These are phyloP conservation scores for Lutjanus erythropterus DNA, from an alignment of 2,113 vertebrate species.

Conservation along the genomic window DNA sequence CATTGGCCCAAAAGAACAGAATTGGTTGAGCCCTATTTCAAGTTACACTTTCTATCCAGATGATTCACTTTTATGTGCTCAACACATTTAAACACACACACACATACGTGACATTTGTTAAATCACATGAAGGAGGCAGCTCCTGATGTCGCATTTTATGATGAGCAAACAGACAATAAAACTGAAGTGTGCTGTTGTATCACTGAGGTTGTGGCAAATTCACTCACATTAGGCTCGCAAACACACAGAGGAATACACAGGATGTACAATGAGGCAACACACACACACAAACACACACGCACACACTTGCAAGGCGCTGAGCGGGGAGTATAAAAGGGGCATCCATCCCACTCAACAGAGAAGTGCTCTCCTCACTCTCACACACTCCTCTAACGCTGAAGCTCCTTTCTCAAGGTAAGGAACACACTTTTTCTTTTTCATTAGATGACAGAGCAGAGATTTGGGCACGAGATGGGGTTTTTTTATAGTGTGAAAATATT, in stretches of 20 bases:
- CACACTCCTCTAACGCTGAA: slow-evolving; percentile 62
- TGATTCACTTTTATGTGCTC: background rate
- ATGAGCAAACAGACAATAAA: slow-evolving; percentile 67
- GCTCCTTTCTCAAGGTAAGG: slow-evolving; percentile 77
- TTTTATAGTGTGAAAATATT: background rate
- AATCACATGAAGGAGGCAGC: slow-evolving; percentile 9
- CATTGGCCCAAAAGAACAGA: too few species aligned
- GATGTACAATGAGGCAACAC: slow-evolving; percentile 43
- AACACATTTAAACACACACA: background rate
- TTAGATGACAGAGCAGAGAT: background rate
- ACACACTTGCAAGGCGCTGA: slow-evolving; percentile 53
- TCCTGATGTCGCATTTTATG: slow-evolving; percentile 39
- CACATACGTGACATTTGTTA: background rate
- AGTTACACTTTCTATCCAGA: background rate
- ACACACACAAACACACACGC: slow-evolving; percentile 48
- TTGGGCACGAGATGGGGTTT: background rate
- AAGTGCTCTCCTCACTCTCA: slow-evolving; percentile 72
- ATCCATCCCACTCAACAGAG: slow-evolving; percentile 73
- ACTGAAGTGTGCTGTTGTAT: slow-evolving; percentile 4
- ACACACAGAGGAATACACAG: slow-evolving; percentile 50
- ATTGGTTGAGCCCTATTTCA: too few species aligned
- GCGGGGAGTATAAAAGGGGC: slow-evolving; percentile 81
- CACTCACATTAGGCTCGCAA: slow-evolving; percentile 16
- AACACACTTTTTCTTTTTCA: slow-evolving; percentile 6
- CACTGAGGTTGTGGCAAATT: slow-evolving; percentile 37